Percentiles rank a stretch among this genome's conserved stretches.
These are phyloP conservation scores for Oenanthe oenanthe DNA, from an alignment of 2,113 vertebrate genomes.

Conservation along the genomic window DNA sequence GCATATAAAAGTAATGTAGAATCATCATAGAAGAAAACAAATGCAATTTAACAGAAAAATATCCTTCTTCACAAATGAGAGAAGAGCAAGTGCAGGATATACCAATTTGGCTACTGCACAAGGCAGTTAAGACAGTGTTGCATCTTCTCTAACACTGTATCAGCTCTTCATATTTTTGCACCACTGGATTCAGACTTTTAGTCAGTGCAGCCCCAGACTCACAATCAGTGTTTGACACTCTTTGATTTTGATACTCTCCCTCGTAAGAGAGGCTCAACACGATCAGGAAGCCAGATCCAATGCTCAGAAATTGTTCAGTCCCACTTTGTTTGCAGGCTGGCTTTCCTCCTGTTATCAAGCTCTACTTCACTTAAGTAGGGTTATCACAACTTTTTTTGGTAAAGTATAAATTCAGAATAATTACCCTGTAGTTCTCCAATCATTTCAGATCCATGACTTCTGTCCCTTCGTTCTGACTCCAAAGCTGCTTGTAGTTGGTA, in stretches of 20 bases:
- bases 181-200: background rate
- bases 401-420: background rate
- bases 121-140: background rate
- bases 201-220: background rate
- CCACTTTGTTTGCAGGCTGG: background rate
- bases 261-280: background rate
- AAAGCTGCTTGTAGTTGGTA: constrained; percentile 90
- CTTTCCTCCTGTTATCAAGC: background rate
- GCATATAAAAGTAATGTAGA: background rate
- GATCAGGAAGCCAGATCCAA: background rate
- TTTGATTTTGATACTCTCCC: background rate
- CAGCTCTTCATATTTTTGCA: background rate
- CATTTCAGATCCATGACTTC: constrained; percentile 94
- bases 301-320: background rate
- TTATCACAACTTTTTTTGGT: background rate
- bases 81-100: background rate
- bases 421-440: constrained; percentile 95
- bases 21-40: background rate
- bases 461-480: constrained; percentile 91
- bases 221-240: background rate
- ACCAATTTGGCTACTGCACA: background rate
- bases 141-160: background rate
- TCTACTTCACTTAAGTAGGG: background rate
- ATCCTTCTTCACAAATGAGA: background rate
- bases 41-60: background rate